phyloP scores from a whole-genome alignment of 2,113 vertebrate species.

The Cottus gobio region DNA sequence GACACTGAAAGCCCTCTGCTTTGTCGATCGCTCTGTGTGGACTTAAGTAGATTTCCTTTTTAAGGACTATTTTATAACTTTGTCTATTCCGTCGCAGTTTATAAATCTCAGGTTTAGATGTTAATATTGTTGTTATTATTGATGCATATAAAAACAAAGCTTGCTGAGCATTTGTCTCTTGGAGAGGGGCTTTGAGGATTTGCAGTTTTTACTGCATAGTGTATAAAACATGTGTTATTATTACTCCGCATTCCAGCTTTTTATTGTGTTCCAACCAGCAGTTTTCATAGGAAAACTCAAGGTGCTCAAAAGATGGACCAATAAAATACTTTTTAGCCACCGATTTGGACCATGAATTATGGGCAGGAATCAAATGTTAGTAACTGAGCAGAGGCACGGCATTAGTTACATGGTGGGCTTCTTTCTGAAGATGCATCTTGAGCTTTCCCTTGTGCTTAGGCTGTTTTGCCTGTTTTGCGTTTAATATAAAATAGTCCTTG shows the following conservation, averaged over 20 bases:
- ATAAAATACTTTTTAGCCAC: conserved; percentile 7
- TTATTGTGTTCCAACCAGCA: not conserved
- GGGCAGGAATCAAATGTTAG: conserved; percentile 40
- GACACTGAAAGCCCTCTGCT: not conserved
- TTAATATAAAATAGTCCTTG: not conserved
- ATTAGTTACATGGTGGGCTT: conserved; percentile 28
- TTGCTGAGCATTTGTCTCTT: conserved; percentile 7
- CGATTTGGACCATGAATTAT: not conserved
- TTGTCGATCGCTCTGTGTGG: not conserved
- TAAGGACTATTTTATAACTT: not conserved
- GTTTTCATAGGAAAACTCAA: conserved; percentile 33
- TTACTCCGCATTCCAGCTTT: not conserved
- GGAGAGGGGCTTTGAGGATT: conserved; percentile 21
- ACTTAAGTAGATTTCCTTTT: not conserved
- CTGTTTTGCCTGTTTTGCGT: conserved; percentile 11
- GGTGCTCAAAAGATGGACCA: not conserved
- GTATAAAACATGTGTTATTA: not conserved
- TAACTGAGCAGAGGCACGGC: conserved; percentile 32
- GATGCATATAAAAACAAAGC: not conserved
- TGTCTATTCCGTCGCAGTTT: not conserved
- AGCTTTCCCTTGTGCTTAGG: not conserved
- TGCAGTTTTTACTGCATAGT: not conserved
- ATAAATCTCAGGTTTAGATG: not conserved
- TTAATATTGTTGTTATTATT: not conserved
- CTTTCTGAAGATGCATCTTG: conserved; percentile 6